These are phyloP conservation scores for Drosophila orosa DNA, from an alignment of 1,140 invertebrate genomes.

Conservation along the genomic window DNA sequence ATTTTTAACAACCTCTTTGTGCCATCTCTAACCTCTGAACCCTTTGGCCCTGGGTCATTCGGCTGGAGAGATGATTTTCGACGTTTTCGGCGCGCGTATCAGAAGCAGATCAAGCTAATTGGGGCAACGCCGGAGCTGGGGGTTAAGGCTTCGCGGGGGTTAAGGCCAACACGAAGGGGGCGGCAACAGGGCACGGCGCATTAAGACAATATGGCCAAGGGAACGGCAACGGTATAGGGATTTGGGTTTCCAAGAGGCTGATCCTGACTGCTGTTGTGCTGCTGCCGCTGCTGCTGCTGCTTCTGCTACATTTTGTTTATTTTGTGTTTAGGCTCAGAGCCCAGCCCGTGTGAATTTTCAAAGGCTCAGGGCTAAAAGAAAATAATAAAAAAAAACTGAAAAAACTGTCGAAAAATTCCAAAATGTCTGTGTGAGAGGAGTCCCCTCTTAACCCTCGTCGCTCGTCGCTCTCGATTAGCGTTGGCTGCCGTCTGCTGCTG, in stretches of 20 bases:
- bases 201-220: slow-evolving; percentile 74
- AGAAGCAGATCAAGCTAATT: slow-evolving; percentile 83
- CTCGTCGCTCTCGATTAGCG: slow-evolving; percentile 68
- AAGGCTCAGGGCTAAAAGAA: slow-evolving; percentile 72
- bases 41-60: slow-evolving; percentile 41
- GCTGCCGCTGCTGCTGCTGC: slow-evolving; percentile 9
- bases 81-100: slow-evolving; percentile 76
- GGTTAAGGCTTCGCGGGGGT: slow-evolving; percentile 18
- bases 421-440: slow-evolving; percentile 44
- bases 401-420: slow-evolving; percentile 77
- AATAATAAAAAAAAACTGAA: background rate
- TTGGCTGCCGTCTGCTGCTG: slow-evolving; percentile 42
- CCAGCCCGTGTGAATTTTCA: slow-evolving; percentile 76
- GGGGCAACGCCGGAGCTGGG: slow-evolving; percentile 58
- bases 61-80: slow-evolving; percentile 32
- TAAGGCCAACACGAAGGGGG: slow-evolving; percentile 30
- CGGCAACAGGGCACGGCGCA: slow-evolving; percentile 63
- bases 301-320: slow-evolving; percentile 75
- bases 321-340: slow-evolving; percentile 69
- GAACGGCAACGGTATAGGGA: slow-evolving; percentile 11
- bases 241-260: slow-evolving; percentile 23
- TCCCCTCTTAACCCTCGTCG: slow-evolving; percentile 17
- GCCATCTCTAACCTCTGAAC: slow-evolving; percentile 29
- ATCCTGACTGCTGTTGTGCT: slow-evolving; percentile 52
- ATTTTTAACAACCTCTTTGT: background rate